Percentiles rank a stretch among this genome's conserved stretches.
Conservation (phyloP, 2,888 invertebrate species). For the Chaetoderma sp. region DNA sequence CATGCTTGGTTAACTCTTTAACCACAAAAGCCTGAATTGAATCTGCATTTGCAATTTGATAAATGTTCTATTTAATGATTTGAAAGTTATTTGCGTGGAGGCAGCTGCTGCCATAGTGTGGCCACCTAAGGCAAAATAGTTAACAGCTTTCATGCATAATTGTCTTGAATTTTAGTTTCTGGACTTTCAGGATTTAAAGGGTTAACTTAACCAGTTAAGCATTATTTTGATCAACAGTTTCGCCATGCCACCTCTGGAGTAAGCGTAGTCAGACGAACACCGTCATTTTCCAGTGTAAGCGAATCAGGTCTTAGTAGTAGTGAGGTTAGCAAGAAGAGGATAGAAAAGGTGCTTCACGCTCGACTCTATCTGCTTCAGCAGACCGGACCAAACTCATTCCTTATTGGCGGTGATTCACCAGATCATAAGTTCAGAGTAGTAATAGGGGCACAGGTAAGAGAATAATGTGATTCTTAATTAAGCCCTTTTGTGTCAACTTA, state of each 20-base stretch:
- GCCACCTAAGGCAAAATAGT: neutral
- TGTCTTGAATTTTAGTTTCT: neutral
- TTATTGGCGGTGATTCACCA: slow-evolving; percentile 70
- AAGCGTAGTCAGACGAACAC: slow-evolving; percentile 21
- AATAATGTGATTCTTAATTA: neutral
- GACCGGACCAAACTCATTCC: slow-evolving; percentile 70
- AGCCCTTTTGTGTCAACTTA: neutral
- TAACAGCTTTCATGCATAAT: neutral
- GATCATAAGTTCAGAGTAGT: slow-evolving; percentile 70
- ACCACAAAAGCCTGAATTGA: too few species aligned
- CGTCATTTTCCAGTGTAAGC: slow-evolving; percentile 26
- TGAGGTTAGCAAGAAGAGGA: slow-evolving; percentile 55
- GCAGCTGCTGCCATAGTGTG: too few species aligned
- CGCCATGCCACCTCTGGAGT: slow-evolving; percentile 24
- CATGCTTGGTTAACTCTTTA: too few species aligned
- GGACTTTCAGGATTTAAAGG: neutral
- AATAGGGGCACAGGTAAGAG: slow-evolving; percentile 70
- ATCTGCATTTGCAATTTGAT: too few species aligned
- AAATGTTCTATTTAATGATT: too few species aligned
- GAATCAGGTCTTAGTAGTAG: slow-evolving; percentile 32
- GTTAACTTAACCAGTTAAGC: neutral
- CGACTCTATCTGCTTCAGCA: slow-evolving; percentile 70
- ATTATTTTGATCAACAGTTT: slow-evolving; percentile 31
- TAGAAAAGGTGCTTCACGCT: slow-evolving; percentile 66
- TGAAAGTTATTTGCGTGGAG: too few species aligned